Conservation (phyloP, 1,140 invertebrate genomes). For the Chlorops oryzae region DNA sequence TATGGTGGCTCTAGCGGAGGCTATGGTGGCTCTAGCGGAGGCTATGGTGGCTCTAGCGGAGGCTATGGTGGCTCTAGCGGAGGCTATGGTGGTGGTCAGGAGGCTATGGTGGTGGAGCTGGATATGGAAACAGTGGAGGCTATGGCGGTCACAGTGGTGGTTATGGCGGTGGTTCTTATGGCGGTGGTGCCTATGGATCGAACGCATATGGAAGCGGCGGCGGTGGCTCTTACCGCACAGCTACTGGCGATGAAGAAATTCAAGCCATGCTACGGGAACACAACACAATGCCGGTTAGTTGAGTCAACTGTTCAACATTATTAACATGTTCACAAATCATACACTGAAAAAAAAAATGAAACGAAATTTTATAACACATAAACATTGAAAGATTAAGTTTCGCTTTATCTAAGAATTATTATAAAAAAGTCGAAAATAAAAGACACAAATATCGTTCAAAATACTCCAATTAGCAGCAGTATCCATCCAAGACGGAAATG, state of each 20-base stretch:
- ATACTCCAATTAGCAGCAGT: too few relatives aligned
- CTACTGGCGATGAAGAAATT: slow-evolving; percentile 40
- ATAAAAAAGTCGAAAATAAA: too few relatives aligned
- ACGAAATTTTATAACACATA: too few relatives aligned
- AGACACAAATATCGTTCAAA: too few relatives aligned
- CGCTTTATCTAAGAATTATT: too few relatives aligned
- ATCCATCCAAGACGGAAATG: too few relatives aligned
- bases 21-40: neutral
- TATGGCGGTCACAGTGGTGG: slow-evolving; percentile 1
- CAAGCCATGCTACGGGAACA: slow-evolving; percentile 28
- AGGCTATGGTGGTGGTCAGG: slow-evolving; percentile 10
- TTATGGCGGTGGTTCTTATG: slow-evolving; percentile 4
- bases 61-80: slow-evolving; percentile 10
- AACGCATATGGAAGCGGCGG: slow-evolving; percentile 6
- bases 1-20: neutral
- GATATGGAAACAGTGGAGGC: neutral
- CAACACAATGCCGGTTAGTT: slow-evolving; percentile 30
- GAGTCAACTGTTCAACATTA: neutral
- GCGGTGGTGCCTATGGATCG: slow-evolving; percentile 6
- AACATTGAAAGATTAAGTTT: too few relatives aligned
- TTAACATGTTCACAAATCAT: too few relatives aligned
- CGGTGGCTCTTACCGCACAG: slow-evolving; percentile 25
- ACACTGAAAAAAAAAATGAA: too few relatives aligned
- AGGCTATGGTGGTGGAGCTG: neutral
- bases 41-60: neutral